A percentile compares a stretch with the other conserved stretches of the same genome.
These are phyloP conservation scores for Eubucco bourcierii DNA, from an alignment of 2,113 vertebrate genomes.

Conservation along the genomic window DNA sequence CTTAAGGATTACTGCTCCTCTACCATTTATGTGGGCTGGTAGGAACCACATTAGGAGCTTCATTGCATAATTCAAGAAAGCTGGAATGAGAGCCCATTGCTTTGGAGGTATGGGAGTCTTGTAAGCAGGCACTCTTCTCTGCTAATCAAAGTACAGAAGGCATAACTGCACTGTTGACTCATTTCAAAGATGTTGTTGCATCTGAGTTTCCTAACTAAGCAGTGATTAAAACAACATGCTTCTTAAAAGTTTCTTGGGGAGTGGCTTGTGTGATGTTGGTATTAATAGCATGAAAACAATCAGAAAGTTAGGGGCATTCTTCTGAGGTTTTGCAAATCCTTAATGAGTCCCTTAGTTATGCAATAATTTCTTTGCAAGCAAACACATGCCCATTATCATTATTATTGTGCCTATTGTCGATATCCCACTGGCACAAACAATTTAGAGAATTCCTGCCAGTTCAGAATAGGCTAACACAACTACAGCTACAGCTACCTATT, in stretches of 20 bases:
- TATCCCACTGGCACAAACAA: slow-evolving; percentile 83
- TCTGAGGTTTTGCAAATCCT: slow-evolving; percentile 12
- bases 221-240: slow-evolving; percentile 14
- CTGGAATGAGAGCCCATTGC: not conserved
- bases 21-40: not conserved
- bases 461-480: slow-evolving; percentile 69
- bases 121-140: not conserved
- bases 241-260: not conserved
- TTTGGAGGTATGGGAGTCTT: not conserved
- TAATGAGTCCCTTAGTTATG: slow-evolving; percentile 35
- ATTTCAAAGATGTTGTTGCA: slow-evolving; percentile 14
- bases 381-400: slow-evolving; percentile 51
- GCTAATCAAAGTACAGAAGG: not conserved
- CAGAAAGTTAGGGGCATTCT: slow-evolving; percentile 21
- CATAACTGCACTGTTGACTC: not conserved
- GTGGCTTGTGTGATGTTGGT: slow-evolving; percentile 33
- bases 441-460: slow-evolving; percentile 83
- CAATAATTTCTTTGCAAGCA: slow-evolving; percentile 42
- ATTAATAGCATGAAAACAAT: slow-evolving; percentile 18
- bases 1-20: not conserved
- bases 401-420: slow-evolving; percentile 77
- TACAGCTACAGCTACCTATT: slow-evolving; percentile 84
- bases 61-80: not conserved
- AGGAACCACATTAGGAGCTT: not conserved
- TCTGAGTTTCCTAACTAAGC: slow-evolving; percentile 12